A percentile compares a stretch with the other conserved stretches of the same genome.
phyloP scores from a whole-genome alignment of 1,140 invertebrate species.

The Paraescarpia echinospica region DNA sequence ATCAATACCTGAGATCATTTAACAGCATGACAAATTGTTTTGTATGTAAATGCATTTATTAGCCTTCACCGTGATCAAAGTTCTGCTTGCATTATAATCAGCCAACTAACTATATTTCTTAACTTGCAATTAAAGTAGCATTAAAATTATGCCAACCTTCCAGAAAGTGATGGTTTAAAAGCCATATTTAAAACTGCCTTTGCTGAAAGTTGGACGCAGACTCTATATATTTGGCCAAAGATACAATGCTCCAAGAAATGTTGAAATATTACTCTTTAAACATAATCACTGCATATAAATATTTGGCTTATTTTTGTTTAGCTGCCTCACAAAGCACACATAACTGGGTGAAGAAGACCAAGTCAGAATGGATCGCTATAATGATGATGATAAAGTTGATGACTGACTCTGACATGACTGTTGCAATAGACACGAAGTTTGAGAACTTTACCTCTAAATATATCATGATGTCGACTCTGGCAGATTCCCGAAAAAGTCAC shows the following conservation, averaged over 20 bases:
- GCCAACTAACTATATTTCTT: background rate
- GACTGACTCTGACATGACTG: background rate
- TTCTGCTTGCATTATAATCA: background rate
- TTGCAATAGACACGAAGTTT: background rate
- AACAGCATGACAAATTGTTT: background rate
- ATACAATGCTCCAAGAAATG: background rate
- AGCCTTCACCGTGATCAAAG: too few species aligned
- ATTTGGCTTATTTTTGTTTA: background rate
- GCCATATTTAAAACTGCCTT: background rate
- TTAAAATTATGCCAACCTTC: background rate
- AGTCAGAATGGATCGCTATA: too few species aligned
- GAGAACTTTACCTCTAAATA: background rate
- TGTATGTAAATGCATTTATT: background rate
- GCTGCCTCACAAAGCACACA: too few species aligned
- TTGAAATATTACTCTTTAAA: background rate
- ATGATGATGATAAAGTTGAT: background rate
- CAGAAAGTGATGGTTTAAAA: background rate
- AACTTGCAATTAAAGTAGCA: background rate
- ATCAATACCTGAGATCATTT: background rate
- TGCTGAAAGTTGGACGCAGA: background rate
- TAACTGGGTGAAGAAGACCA: too few species aligned
- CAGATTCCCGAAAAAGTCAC: background rate
- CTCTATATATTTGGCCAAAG: background rate
- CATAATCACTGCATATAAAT: background rate
- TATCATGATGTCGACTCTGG: background rate